Base-by-base conservation (phyloP, 2,113 vertebrate genomes). In the Anhinga anhinga region DNA sequence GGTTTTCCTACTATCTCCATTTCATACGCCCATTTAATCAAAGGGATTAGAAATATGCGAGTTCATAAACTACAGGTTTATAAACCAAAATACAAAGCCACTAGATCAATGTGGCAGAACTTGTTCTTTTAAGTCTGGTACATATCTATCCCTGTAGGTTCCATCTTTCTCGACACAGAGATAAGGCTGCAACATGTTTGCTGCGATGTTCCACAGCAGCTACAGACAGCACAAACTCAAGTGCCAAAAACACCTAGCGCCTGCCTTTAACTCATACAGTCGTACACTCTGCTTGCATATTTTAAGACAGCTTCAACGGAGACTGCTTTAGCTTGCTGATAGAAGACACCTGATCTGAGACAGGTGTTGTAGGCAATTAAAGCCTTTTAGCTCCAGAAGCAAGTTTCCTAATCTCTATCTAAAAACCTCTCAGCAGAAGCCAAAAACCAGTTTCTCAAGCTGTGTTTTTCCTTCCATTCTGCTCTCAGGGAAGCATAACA, bases 241-340 rank as follows among this genome's bases (percentile, higher is more conserved):
- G 47, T 8, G 14, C 63, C 45, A 71, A 67, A 36, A 72, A 4
- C 49, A 59, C 27, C 44, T 11, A 26, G 13, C 0, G 1, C 59
- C 14, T 55, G 29, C 40, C 11, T 82, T 73, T 40, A 69, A 17
- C 40, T 50, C 4, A 0, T 22, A 56, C 27, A 38, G 40, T 18
- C 2, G 0, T 21, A 45, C 4, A 2, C 38, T 18, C 42, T 44
- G 11, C 32, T 38, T 80, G 15, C 19, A 1, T 25, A 32, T 36
- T 72, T 77, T n/a, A n/a, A 82, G 21, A 58, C 15, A 58, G 38
- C 2, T 70, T 78, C n/a, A 27, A 16, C 0, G 0, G 27, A 53
- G 14, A 38, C 5, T 38, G 22, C 53, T 83, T 76, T 23, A 88
- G 49, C 26, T 59, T 4, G 1, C 2, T 74, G 20, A 81, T 16